Percentiles rank a stretch among this genome's conserved stretches.
Conservation (phyloP, 2,888 invertebrate species). For the Perizoma affinitatum region DNA sequence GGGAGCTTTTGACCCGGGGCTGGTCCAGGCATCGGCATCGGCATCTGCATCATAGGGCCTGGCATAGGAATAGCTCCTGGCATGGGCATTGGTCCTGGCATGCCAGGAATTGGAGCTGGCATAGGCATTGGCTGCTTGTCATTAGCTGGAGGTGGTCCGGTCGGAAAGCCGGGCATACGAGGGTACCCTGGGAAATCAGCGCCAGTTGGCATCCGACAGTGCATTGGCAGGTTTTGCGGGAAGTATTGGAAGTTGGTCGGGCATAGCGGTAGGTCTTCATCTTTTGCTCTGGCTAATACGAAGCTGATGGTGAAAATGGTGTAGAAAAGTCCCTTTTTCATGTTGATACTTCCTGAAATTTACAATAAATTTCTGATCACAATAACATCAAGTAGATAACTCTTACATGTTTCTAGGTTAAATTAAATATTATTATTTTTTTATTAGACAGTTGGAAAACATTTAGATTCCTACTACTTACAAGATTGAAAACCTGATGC, state of each 20-base stretch:
- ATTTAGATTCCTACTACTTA: constrained; percentile 9
- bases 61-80: constrained; percentile 37
- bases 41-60: constrained; percentile 32
- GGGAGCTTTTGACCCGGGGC: constrained; percentile 64
- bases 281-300: constrained; percentile 41
- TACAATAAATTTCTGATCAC: neutral
- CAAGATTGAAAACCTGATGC: constrained; percentile 6
- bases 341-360: constrained; percentile 46
- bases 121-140: constrained; percentile 45
- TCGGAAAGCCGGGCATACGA: constrained; percentile 28
- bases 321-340: constrained; percentile 41
- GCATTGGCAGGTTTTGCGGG: constrained; percentile 74
- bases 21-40: constrained; percentile 44
- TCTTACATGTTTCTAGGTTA: too few relatives aligned
- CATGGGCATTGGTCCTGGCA: constrained; percentile 39
- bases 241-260: constrained; percentile 66
- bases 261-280: constrained; percentile 64
- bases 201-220: constrained; percentile 67
- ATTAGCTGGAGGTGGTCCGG: constrained; percentile 43
- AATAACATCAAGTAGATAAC: neutral
- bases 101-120: constrained; percentile 30
- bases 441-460: neutral
- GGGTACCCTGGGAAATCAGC: constrained; percentile 31
- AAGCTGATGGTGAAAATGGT: constrained; percentile 41
- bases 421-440: neutral